phyloP scores from a whole-genome alignment of 2,797 vertebrate species.

The Hoplostethus mediterraneus region DNA sequence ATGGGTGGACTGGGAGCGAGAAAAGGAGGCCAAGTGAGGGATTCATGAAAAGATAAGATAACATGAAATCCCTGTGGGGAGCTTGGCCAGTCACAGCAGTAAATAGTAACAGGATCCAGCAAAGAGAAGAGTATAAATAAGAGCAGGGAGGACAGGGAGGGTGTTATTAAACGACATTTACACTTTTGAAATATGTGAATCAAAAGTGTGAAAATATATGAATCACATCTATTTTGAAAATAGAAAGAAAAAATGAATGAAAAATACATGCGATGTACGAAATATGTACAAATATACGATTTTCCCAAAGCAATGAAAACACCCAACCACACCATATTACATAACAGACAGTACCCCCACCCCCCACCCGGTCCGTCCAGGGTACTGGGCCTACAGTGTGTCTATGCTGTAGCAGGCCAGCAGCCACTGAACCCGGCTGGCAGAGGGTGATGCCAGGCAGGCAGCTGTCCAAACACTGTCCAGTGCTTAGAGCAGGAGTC shows the following conservation, averaged over 20 bases:
- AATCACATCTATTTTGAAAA: too few relatives aligned
- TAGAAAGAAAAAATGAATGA: constrained; percentile 1
- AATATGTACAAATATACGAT: not conserved
- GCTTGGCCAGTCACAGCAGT: constrained; percentile 12
- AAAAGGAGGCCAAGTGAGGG: constrained; percentile 12
- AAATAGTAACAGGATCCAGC: too few relatives aligned
- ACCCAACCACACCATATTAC: constrained; percentile 23
- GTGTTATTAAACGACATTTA: too few relatives aligned
- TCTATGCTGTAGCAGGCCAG: constrained; percentile 39
- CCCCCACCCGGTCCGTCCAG: constrained; percentile 30
- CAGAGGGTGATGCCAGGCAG: constrained; percentile 70
- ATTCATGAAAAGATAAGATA: constrained; percentile 27
- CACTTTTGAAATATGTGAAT: too few relatives aligned
- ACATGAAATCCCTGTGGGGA: constrained; percentile 5
- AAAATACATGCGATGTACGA: not conserved
- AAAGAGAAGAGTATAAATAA: not conserved
- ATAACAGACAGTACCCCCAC: constrained; percentile 26
- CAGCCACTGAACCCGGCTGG: constrained; percentile 54
- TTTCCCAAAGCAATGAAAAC: constrained; percentile 21
- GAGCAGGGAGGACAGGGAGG: not conserved
- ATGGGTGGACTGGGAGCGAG: not conserved
- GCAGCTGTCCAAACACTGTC: constrained; percentile 85
- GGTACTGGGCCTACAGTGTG: constrained; percentile 47
- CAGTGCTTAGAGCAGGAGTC: constrained; percentile 45
- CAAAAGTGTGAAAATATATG: too few relatives aligned